Evolutionary conservation across 2,888 invertebrate genomes (phyloP).

Genomic region (Catonia carolina): DNA sequence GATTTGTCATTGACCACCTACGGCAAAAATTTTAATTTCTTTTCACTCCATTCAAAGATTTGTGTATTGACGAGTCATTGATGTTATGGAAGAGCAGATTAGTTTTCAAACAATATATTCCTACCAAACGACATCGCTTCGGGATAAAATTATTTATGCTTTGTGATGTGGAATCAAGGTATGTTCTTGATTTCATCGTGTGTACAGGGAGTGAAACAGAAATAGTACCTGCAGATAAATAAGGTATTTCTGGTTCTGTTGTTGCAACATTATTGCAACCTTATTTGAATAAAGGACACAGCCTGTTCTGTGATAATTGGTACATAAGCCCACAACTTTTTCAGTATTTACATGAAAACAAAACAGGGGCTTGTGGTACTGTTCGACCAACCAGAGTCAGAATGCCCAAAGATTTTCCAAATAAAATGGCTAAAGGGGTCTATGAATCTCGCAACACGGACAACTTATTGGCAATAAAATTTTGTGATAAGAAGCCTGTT

Average conservation of each 20-base stretch:
- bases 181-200: constrained; percentile 31
- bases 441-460: constrained; percentile 18
- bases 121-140: constrained; percentile 32
- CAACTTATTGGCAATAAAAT: constrained; percentile 21
- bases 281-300: constrained; percentile 26
- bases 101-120: constrained; percentile 34
- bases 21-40: not conserved
- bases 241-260: constrained; percentile 30
- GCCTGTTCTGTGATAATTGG: constrained; percentile 26
- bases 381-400: constrained; percentile 13
- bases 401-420: constrained; percentile 1
- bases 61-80: constrained; percentile 34
- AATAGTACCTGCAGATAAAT: constrained; percentile 20
- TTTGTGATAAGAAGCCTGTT: constrained; percentile 21
- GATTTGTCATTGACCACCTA: not conserved
- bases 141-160: constrained; percentile 34
- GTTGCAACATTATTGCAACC: constrained; percentile 27
- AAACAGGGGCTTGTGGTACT: constrained; percentile 23
- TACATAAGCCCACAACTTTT: constrained; percentile 27
- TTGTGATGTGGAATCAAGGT: constrained; percentile 32
- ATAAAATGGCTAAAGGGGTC: constrained; percentile 19
- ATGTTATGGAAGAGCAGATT: constrained; percentile 33
- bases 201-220: constrained; percentile 28
- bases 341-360: constrained; percentile 18
- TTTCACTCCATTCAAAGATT: constrained; percentile 24